Percentiles rank a stretch among this genome's conserved stretches.
Conservation (phyloP, 1,140 invertebrate genomes). For the Panagrolaimus sp. region DNA sequence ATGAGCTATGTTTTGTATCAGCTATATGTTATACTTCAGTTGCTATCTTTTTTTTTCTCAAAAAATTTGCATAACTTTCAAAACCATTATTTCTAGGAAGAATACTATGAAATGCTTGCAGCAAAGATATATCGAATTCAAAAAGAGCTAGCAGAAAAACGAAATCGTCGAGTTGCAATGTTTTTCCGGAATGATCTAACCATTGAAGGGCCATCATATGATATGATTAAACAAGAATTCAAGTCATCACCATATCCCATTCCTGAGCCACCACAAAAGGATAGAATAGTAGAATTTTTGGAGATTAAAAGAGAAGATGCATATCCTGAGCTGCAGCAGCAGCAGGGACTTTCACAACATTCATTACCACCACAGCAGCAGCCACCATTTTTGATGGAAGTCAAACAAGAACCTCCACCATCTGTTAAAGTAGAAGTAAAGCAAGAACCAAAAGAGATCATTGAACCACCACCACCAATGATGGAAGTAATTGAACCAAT, state of each 20-base stretch:
- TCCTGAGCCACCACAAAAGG: neutral
- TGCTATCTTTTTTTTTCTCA: no score
- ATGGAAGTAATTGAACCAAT: neutral
- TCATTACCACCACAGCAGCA: neutral
- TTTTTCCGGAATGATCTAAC: no score
- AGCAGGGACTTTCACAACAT: neutral
- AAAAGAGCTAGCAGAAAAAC: slow-evolving; percentile 76
- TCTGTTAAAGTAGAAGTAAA: neutral
- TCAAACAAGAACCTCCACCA: neutral
- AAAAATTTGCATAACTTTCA: neutral
- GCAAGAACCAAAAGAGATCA: neutral
- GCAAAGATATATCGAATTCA: slow-evolving; percentile 99
- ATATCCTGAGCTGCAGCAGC: neutral
- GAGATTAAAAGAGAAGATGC: neutral
- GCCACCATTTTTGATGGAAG: slow-evolving; percentile 17
- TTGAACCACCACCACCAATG: neutral
- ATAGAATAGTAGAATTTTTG: neutral
- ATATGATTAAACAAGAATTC: no score
- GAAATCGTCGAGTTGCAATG: neutral
- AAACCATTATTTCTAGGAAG: slow-evolving; percentile 67
- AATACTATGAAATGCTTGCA: slow-evolving; percentile 92
- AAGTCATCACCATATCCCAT: no score
- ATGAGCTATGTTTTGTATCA: no score
- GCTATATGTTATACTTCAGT: no score
- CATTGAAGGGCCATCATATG: no score